Conservation (phyloP, 2,888 invertebrate genomes). For the Cyclophora albipunctata region DNA sequence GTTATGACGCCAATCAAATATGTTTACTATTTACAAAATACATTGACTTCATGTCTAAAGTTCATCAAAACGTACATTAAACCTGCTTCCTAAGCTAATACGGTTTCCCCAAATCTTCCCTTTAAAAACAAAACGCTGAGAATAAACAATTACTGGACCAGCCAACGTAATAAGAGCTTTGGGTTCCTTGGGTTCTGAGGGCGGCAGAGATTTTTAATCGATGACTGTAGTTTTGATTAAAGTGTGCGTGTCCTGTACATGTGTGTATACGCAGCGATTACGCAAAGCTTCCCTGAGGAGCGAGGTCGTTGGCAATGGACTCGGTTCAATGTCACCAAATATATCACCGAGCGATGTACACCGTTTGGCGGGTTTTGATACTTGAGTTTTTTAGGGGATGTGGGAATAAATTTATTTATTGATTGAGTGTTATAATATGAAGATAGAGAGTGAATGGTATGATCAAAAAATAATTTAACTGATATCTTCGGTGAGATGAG, state of each 20-base stretch:
- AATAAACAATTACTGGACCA: slow-evolving; percentile 7
- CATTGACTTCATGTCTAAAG: too few species aligned
- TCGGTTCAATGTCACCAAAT: slow-evolving; percentile 76
- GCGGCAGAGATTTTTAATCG: slow-evolving; percentile 11
- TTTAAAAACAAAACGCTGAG: not conserved
- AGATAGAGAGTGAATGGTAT: too few species aligned
- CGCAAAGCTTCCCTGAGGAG: slow-evolving; percentile 73
- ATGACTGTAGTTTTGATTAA: slow-evolving; percentile 16
- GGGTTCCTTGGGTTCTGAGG: slow-evolving; percentile 3
- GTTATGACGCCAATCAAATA: too few species aligned
- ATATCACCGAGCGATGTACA: slow-evolving; percentile 56
- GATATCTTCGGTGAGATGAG: too few species aligned
- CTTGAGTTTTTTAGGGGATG: slow-evolving; percentile 19
- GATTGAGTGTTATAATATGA: too few species aligned
- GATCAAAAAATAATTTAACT: too few species aligned
- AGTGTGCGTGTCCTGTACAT: slow-evolving; percentile 4
- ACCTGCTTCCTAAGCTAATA: too few species aligned
- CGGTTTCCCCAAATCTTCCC: not conserved
- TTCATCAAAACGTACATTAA: too few species aligned
- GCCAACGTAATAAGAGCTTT: slow-evolving; percentile 6
- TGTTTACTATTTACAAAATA: too few species aligned
- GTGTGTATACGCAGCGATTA: slow-evolving; percentile 61
- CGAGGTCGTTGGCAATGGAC: slow-evolving; percentile 76
- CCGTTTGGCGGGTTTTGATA: slow-evolving; percentile 37
- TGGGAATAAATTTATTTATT: too few species aligned